A percentile compares a stretch with the other conserved stretches of the same genome.
These are phyloP conservation scores for Steromphala cineraria DNA, from an alignment of 2,888 invertebrate species.

Conservation along the genomic window DNA sequence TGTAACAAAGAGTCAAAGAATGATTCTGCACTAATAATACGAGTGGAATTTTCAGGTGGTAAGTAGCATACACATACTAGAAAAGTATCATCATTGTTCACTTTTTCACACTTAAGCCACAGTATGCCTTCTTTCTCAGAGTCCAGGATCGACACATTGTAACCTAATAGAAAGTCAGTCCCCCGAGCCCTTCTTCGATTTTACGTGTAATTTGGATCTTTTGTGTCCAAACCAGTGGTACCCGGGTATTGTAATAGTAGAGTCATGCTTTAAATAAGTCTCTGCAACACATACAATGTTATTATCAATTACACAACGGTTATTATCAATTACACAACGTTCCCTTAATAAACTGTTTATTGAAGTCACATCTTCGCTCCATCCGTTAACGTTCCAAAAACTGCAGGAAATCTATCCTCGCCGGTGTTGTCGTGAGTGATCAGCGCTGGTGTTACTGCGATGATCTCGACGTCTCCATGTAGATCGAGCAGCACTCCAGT, in stretches of 20 bases:
- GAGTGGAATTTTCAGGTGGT: conserved; percentile 23
- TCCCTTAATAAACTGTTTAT: not conserved
- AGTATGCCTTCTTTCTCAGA: conserved; percentile 19
- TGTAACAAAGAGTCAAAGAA: conserved; percentile 15
- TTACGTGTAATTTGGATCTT: not conserved
- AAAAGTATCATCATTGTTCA: not conserved
- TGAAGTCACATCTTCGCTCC: not conserved
- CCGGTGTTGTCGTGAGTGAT: not conserved
- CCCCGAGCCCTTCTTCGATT: not conserved
- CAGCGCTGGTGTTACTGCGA: not conserved
- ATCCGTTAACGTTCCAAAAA: not conserved
- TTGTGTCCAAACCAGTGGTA: not conserved
- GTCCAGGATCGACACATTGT: not conserved
- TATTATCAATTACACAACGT: not conserved
- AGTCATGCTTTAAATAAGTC: not conserved
- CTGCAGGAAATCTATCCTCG: not conserved
- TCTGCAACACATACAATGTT: not conserved
- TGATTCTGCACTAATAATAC: not conserved
- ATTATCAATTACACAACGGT: no score
- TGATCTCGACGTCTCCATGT: not conserved
- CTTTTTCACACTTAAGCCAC: conserved; percentile 2
- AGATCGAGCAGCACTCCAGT: not conserved
- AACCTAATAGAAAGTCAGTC: not conserved
- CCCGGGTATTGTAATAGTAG: not conserved
- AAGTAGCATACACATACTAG: conserved; percentile 26